Evolutionary conservation across 1,140 invertebrate species (phyloP).

Genomic region (Drosophila sucinea): DNA sequence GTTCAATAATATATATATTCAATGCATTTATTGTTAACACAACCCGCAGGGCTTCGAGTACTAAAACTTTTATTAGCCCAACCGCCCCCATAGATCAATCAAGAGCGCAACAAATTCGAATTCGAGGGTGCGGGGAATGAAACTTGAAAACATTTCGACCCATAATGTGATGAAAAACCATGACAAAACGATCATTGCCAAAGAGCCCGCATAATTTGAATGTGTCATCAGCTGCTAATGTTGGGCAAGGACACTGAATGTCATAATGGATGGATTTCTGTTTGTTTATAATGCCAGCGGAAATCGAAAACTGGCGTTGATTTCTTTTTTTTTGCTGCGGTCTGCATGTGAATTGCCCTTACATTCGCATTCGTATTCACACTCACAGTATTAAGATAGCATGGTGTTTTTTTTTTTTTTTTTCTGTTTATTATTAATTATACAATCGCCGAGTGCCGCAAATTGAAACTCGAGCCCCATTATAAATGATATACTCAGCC

Average conservation of each 20-base stretch:
- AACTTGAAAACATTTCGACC: not conserved
- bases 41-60: constrained; percentile 2
- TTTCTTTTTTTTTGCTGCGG: constrained; percentile 25
- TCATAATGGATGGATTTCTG: constrained; percentile 26
- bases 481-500: constrained; percentile 43
- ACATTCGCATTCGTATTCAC: constrained; percentile 33
- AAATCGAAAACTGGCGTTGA: constrained; percentile 28
- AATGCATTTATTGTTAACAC: no score
- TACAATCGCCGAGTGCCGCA: constrained; percentile 30
- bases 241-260: constrained; percentile 34
- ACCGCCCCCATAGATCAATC: constrained; percentile 57
- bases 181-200: constrained; percentile 27
- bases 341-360: constrained; percentile 34
- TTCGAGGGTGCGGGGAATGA: not conserved
- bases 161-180: constrained; percentile 50
- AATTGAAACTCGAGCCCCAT: constrained; percentile 20
- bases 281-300: constrained; percentile 66
- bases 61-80: constrained; percentile 23
- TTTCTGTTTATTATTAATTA: constrained; percentile 38
- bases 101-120: constrained; percentile 29
- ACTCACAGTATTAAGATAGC: constrained; percentile 7
- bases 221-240: constrained; percentile 64
- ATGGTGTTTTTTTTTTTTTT: not conserved
- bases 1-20: no score
- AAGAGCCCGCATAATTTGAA: constrained; percentile 50